These are phyloP conservation scores for Neomicropteryx cornuta DNA, from an alignment of 1,140 invertebrate species.

Conservation along the genomic window DNA sequence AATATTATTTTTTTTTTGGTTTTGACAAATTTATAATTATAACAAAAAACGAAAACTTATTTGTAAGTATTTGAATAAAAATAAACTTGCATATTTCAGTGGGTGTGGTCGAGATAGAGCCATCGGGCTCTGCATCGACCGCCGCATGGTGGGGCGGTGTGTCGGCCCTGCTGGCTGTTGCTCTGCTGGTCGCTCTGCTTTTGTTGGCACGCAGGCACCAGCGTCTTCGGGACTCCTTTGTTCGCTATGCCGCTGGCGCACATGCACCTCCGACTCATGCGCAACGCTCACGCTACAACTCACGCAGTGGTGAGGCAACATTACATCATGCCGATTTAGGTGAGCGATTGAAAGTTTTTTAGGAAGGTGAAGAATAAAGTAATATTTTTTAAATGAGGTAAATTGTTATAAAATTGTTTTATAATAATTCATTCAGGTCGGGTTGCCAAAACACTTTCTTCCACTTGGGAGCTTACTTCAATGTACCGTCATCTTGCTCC, in stretches of 20 bases:
- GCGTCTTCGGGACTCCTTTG: conserved; percentile 64
- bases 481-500: too few relatives aligned
- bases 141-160: conserved; percentile 30
- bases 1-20: background rate
- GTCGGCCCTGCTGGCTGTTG: conserved; percentile 43
- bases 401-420: background rate
- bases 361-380: background rate
- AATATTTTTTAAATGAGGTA: conserved; percentile 4
- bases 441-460: background rate
- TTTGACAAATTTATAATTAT: background rate
- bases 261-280: conserved; percentile 56
- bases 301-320: conserved; percentile 71
- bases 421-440: background rate
- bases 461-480: too few relatives aligned
- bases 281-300: conserved; percentile 75
- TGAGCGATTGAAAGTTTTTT: conserved; percentile 11
- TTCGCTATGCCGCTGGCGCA: conserved; percentile 44
- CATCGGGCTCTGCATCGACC: conserved; percentile 3
- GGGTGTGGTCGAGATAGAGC: conserved; percentile 7
- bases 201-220: conserved; percentile 61
- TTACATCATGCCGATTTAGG: conserved; percentile 67
- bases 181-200: conserved; percentile 47
- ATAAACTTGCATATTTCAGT: conserved; percentile 4
- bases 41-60: background rate
- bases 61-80: background rate